Percentiles rank a stretch among this genome's conserved stretches.
phyloP scores from a whole-genome alignment of 2,113 vertebrate species.

The Montifringilla adamsi region DNA sequence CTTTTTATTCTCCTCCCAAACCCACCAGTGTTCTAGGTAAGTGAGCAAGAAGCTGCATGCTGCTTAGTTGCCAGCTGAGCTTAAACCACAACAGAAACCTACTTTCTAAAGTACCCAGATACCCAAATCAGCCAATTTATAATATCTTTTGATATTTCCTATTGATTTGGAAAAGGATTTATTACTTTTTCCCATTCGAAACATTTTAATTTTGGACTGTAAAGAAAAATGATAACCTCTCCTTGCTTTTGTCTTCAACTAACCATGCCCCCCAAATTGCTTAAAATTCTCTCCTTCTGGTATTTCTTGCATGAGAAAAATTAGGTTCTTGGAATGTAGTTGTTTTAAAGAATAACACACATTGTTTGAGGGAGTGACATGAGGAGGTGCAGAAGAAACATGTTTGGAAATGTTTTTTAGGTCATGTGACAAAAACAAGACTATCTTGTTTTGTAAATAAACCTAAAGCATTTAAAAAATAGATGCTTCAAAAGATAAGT shows the following conservation, averaged over 20 bases:
- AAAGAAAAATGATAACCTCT: accelerated
- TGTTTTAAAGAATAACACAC: background rate
- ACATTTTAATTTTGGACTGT: background rate
- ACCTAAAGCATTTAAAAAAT: background rate
- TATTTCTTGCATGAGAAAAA: background rate
- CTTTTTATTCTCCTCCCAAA: background rate
- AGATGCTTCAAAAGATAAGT: background rate
- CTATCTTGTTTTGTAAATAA: background rate
- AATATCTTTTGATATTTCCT: background rate
- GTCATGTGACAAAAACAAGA: background rate
- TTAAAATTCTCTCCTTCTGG: background rate
- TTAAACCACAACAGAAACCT: background rate
- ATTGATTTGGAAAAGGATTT: background rate
- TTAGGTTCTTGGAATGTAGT: background rate
- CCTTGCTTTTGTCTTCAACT: background rate
- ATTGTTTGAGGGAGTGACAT: background rate
- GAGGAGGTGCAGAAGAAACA: background rate
- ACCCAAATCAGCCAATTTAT: background rate
- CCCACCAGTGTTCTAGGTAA: accelerated
- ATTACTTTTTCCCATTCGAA: background rate
- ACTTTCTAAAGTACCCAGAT: background rate
- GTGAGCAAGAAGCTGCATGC: background rate
- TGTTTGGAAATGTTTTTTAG: background rate
- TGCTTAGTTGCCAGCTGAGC: background rate
- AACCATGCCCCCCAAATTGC: accelerated